Conservation (phyloP, 2,888 invertebrate genomes). For the Athripsodes cinereus region DNA sequence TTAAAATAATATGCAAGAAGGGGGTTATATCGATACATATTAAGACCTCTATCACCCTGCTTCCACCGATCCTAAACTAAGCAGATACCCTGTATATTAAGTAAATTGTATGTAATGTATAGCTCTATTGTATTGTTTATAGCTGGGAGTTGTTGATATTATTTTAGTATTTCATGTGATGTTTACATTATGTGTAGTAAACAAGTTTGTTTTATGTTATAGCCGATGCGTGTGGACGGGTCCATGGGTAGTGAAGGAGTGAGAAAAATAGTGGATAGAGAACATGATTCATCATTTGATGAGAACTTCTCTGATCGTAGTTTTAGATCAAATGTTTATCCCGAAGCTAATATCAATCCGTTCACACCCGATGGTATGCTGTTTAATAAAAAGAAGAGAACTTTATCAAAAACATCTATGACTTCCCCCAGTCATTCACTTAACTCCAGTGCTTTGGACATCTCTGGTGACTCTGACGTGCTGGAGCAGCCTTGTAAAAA, state of each 20-base stretch:
- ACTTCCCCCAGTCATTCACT: slow-evolving; percentile 34
- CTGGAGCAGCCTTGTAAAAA: slow-evolving; percentile 70
- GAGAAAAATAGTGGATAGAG: slow-evolving; percentile 28
- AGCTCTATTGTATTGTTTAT: no score
- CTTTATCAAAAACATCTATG: slow-evolving; percentile 55
- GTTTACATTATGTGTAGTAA: no score
- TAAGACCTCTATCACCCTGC: no score
- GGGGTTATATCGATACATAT: no score
- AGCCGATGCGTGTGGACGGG: neutral
- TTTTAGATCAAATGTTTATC: slow-evolving; percentile 33
- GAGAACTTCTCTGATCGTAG: slow-evolving; percentile 8
- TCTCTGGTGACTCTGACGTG: slow-evolving; percentile 30
- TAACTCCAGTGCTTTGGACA: slow-evolving; percentile 18
- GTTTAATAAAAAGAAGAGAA: slow-evolving; percentile 61
- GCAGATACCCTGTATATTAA: no score
- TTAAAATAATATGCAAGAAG: no score
- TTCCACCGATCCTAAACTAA: no score
- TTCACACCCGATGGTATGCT: slow-evolving; percentile 77
- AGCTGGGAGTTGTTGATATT: no score
- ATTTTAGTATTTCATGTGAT: no score
- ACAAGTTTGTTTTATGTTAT: no score
- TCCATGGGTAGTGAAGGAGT: slow-evolving; percentile 4
- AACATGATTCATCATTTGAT: slow-evolving; percentile 5
- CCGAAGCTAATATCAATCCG: slow-evolving; percentile 76
- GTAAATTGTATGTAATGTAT: no score